Conservation (phyloP, 2,113 vertebrate genomes). For the Gallinago paraguaiae region DNA sequence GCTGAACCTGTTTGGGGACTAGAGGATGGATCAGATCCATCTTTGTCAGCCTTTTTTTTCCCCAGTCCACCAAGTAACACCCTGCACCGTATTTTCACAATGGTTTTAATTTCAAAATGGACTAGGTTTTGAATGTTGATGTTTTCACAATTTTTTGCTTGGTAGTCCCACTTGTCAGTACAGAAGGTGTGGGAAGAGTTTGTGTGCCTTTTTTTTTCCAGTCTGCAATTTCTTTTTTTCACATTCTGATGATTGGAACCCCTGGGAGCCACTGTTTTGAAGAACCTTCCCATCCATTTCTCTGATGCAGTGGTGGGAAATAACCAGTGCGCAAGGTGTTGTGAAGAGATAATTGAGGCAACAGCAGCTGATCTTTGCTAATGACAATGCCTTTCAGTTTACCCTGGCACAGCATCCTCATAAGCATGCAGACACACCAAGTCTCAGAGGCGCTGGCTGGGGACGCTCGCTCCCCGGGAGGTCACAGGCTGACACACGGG, state of each 20-base stretch:
- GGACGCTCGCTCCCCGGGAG: fast-evolving
- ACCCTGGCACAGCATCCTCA: neutral
- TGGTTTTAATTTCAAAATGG: neutral
- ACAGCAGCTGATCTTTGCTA: neutral
- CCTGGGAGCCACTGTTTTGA: neutral
- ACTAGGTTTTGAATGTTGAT: neutral
- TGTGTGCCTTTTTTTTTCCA: neutral
- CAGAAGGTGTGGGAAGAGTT: neutral
- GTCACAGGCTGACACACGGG: neutral
- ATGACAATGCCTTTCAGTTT: neutral
- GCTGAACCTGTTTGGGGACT: neutral
- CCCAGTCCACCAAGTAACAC: neutral
- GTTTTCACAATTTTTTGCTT: neutral
- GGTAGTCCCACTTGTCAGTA: neutral
- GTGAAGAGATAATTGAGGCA: neutral
- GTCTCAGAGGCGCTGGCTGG: neutral
- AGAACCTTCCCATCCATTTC: neutral
- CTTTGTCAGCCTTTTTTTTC: neutral
- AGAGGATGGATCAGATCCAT: neutral
- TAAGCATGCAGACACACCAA: neutral
- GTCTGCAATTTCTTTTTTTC: neutral
- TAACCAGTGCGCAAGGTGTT: neutral
- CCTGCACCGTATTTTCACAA: neutral
- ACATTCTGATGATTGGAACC: neutral
- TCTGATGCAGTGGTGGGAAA: neutral